Conservation (phyloP, 2,113 vertebrate species). For the Neopipo cinnamomea region DNA sequence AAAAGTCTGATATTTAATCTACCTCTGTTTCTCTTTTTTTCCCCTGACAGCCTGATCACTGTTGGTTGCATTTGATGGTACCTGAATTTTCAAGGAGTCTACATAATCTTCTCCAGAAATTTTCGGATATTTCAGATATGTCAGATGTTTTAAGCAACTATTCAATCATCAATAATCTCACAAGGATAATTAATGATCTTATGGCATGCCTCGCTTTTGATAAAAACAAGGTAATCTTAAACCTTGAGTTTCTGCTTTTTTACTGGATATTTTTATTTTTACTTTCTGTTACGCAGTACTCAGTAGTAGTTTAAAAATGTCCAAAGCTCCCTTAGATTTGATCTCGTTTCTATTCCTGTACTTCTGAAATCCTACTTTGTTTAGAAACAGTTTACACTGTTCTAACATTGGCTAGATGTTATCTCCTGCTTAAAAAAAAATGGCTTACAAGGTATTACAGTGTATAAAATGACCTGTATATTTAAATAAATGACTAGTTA, state of each 20-base stretch:
- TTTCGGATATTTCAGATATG: conserved; percentile 76
- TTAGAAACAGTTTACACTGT: background rate
- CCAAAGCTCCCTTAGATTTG: background rate
- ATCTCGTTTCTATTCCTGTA: background rate
- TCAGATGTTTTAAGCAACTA: conserved; percentile 79
- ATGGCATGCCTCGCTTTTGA: conserved; percentile 70
- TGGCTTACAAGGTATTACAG: background rate
- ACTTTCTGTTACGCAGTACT: background rate
- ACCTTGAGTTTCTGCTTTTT: background rate
- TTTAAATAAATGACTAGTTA: too few species aligned
- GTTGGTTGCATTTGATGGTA: conserved; percentile 80
- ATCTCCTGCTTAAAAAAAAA: background rate
- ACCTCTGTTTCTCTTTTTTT: conserved; percentile 33
- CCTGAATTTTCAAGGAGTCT: conserved; percentile 75
- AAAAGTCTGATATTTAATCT: conserved; percentile 30
- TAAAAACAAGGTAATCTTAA: conserved; percentile 71
- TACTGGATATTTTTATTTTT: background rate
- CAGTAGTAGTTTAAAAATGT: background rate
- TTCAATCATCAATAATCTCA: conserved; percentile 80
- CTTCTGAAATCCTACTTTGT: background rate
- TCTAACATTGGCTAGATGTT: background rate
- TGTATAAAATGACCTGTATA: background rate
- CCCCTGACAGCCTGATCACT: conserved; percentile 75
- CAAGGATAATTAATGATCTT: conserved; percentile 77
- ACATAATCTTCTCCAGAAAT: conserved; percentile 76